Percentiles rank a stretch among this genome's conserved stretches.
These are phyloP conservation scores for Sminthurides bifidus DNA, from an alignment of 1,140 invertebrate species.

Conservation along the genomic window DNA sequence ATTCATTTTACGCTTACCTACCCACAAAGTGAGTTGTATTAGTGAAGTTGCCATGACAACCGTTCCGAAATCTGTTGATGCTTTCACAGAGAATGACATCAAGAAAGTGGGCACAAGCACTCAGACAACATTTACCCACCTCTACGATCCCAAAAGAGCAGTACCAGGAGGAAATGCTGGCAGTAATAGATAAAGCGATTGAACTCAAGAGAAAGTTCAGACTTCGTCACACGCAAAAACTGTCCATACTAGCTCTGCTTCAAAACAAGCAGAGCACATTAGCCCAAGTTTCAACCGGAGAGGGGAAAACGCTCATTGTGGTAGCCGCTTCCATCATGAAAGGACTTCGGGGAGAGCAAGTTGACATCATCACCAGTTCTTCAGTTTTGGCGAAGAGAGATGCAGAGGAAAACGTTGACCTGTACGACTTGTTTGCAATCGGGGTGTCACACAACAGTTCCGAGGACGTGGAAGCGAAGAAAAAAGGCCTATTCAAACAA, in stretches of 20 bases:
- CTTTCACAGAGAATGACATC: too few relatives aligned
- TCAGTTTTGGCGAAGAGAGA: conserved; percentile 32
- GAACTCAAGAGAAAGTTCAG: conserved; percentile 1
- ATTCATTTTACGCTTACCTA: too few relatives aligned
- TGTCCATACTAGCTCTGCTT: conserved; percentile 20
- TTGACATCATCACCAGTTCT: conserved; percentile 35
- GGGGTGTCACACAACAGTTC: conserved; percentile 29
- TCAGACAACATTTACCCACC: too few relatives aligned
- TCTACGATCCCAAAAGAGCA: too few relatives aligned
- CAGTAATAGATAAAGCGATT: neutral
- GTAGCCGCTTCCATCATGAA: conserved; percentile 29
- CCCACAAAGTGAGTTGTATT: too few relatives aligned
- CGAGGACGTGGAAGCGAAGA: neutral
- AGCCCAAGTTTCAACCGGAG: conserved; percentile 27
- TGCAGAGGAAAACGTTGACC: conserved; percentile 22
- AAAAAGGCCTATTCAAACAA: conserved; percentile 1
- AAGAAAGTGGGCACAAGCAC: too few relatives aligned
- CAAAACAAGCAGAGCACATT: conserved; percentile 13
- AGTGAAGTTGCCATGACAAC: too few relatives aligned
- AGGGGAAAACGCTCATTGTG: conserved; percentile 34
- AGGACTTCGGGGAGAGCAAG: conserved; percentile 28
- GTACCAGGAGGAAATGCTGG: neutral
- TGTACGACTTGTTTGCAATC: conserved; percentile 33
- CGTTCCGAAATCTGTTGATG: too few relatives aligned
- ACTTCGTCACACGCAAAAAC: conserved; percentile 25